Conservation (phyloP, 2,113 vertebrate species). For the Gulo gulo region DNA sequence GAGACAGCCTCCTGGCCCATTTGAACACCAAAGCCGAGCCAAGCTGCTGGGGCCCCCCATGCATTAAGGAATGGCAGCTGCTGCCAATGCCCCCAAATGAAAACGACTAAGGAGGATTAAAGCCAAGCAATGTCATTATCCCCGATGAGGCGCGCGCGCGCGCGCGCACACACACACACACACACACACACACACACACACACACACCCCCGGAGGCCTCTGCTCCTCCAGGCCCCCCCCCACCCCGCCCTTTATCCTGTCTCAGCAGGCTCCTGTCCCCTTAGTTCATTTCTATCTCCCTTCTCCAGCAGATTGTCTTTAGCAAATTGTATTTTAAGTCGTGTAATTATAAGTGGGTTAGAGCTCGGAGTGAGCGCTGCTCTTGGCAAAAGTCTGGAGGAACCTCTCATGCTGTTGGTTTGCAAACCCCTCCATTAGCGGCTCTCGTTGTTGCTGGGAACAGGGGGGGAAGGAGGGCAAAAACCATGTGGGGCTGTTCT, state of each 20-base stretch:
- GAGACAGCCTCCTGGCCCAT: not conserved
- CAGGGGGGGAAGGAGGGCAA: not conserved
- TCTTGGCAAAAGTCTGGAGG: not conserved
- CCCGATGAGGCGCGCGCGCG: not conserved
- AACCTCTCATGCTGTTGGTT: not conserved
- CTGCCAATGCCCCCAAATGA: not conserved
- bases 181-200: not conserved
- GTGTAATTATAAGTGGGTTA: not conserved
- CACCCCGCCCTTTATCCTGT: not conserved
- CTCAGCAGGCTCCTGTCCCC: not conserved
- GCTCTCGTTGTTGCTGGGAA: not conserved
- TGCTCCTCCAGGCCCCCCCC: not conserved
- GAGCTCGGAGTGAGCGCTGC: not conserved
- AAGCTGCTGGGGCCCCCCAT: not conserved
- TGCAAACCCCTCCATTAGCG: not conserved
- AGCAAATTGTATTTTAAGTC: constrained; percentile 24
- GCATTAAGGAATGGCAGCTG: not conserved
- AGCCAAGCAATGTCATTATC: not conserved
- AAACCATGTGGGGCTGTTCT: not conserved
- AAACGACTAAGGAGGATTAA: constrained; percentile 13
- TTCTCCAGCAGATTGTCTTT: not conserved
- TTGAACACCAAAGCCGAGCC: not conserved
- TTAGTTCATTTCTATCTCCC: not conserved
- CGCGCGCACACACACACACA: too few species aligned
- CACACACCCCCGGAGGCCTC: not conserved